Percentiles rank a stretch among this genome's conserved stretches.
Conservation (phyloP, 2,113 vertebrate species). For the Plotosus lineatus region DNA sequence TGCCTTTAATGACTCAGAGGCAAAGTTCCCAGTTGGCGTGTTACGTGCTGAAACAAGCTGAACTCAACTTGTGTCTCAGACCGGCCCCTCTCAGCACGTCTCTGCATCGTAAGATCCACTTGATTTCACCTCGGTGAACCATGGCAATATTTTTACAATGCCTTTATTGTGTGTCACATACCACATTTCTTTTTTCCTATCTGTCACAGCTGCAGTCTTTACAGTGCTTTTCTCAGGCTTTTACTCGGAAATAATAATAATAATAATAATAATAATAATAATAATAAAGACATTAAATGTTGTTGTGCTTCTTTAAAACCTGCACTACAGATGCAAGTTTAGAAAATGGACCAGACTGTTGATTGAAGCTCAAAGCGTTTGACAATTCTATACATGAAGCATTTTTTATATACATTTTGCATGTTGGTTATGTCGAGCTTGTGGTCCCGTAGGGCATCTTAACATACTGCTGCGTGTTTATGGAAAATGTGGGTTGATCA, state of each 20-base stretch:
- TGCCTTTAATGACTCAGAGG: constrained; percentile 12
- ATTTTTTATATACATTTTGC: neutral
- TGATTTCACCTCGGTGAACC: constrained; percentile 33
- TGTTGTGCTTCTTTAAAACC: neutral
- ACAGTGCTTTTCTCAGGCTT: neutral
- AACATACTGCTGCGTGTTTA: neutral
- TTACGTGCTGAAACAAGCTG: constrained; percentile 35
- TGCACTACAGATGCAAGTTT: neutral
- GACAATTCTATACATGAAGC: neutral
- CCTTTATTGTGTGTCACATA: constrained; percentile 18
- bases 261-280: no score
- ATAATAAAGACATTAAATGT: neutral
- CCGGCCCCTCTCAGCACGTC: neutral
- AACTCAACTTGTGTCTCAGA: neutral
- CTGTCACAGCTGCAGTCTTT: constrained; percentile 12
- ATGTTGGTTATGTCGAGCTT: neutral
- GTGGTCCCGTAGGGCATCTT: neutral
- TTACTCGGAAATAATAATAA: no score
- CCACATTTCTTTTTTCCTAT: neutral
- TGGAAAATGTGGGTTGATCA: neutral
- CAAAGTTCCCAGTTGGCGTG: neutral
- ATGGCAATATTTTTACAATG: constrained; percentile 30
- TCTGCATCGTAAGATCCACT: neutral
- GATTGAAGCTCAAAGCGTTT: neutral
- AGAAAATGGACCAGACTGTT: neutral